Evolutionary conservation across 2,888 invertebrate genomes (phyloP), one percentile per base, ranked within the genome.

Genomic region (Drosophila basisetae): DNA sequence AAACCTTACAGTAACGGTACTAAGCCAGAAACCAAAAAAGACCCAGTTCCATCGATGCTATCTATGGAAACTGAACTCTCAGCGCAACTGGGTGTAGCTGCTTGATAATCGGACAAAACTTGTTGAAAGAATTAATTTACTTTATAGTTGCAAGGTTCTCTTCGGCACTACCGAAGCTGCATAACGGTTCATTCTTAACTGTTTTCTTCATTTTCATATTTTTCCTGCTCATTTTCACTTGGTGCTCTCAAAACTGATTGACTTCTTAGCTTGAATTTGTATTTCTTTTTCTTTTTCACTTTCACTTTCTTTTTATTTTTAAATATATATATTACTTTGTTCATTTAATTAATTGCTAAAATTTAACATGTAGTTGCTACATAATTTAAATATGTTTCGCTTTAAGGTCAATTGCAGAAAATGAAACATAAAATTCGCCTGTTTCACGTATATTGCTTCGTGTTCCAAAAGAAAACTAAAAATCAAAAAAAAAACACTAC

Each of bases 291-390:
- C 10, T 67, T 13, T 41, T 30, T 47, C 11, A 5, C 11, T 56
- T 73, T 49, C 18, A 50, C 11, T 55, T 73, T 49, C 16, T 39
- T 37, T 39, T 60, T 50, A 25, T 35, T 43, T 61, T 68, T 60
- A 41, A n/a, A 59, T 53, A 37, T 53, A 31, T 31, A 56, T 55
- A 39, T 56, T 55, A 41, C 52, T 64, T 35, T 55, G 54, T 47
- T 52, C 33, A 68, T 56, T 69, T 58, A 77, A 76, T 81, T 91
- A 84, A 84, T 78, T 80, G 67, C 84, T 89, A 83, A 76, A 80
- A 74, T 83, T 87, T 88, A 83, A 85, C 89, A 84, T 91, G 83
- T 88, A 84, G 88, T 91, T 90, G 73, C 91, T 86, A 86, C 90
- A 90, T 87, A 78, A 78, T 89, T 88, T 63, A 72, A 84, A 89